phyloP scores from a whole-genome alignment of 1,140 invertebrate species.

The Sycophaga agraensis region DNA sequence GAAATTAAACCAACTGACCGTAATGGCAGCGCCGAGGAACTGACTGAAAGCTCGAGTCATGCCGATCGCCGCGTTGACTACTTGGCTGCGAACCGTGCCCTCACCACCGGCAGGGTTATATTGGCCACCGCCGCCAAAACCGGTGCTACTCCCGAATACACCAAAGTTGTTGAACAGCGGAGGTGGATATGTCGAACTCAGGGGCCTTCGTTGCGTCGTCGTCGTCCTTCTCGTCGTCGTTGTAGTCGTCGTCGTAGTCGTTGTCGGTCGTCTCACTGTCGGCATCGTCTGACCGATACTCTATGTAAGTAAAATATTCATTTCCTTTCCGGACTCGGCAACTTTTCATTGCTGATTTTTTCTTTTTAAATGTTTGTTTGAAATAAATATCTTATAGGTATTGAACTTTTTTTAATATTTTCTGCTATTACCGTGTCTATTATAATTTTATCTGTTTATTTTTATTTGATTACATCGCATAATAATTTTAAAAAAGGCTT shows the following conservation, averaged over 20 bases:
- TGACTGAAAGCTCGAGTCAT: constrained; percentile 72
- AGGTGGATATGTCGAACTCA: constrained; percentile 52
- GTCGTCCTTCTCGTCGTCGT: constrained; percentile 29
- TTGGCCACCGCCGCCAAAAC: background rate
- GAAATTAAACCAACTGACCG: constrained; percentile 55
- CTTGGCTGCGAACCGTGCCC: constrained; percentile 60
- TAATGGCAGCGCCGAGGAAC: constrained; percentile 72
- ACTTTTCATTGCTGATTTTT: too few relatives aligned
- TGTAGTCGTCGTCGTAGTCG: constrained; percentile 34
- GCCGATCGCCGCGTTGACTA: constrained; percentile 70
- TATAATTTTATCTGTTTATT: too few relatives aligned
- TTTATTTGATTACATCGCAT: too few relatives aligned
- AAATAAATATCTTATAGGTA: too few relatives aligned
- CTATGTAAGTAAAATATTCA: too few relatives aligned
- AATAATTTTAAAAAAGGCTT: too few relatives aligned
- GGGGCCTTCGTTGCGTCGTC: constrained; percentile 28
- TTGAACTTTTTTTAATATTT: too few relatives aligned
- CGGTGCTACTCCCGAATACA: constrained; percentile 26
- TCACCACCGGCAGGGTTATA: constrained; percentile 21
- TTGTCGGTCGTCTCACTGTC: constrained; percentile 22
- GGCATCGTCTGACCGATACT: constrained; percentile 23
- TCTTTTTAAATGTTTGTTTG: too few relatives aligned
- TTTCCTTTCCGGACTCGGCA: too few relatives aligned
- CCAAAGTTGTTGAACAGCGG: constrained; percentile 48
- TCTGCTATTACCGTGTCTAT: too few relatives aligned